A percentile compares a stretch with the other conserved stretches of the same genome.
Conservation (phyloP, 1,140 invertebrate genomes). For the Drosophila pruinosa region DNA sequence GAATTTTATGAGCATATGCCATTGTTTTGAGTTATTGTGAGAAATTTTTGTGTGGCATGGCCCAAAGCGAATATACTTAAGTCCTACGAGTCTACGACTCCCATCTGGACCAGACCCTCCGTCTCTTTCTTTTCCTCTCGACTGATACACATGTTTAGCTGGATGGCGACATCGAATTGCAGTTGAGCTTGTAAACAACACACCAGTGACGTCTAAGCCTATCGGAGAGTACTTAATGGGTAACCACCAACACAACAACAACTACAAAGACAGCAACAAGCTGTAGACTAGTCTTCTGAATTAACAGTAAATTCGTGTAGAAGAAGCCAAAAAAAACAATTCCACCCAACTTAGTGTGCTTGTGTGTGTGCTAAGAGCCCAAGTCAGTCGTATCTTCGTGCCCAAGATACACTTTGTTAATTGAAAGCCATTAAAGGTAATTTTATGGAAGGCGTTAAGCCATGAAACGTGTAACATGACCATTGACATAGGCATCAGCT, state of each 20-base stretch:
- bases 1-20: constrained; percentile 82
- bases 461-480: constrained; percentile 83
- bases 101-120: background rate
- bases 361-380: background rate
- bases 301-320: constrained; percentile 80
- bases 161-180: constrained; percentile 75
- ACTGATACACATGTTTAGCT: constrained; percentile 81
- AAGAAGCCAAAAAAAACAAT: constrained; percentile 10
- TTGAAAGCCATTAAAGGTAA: constrained; percentile 83
- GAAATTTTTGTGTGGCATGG: constrained; percentile 56
- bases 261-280: constrained; percentile 30
- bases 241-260: constrained; percentile 3
- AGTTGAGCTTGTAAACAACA: constrained; percentile 25
- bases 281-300: constrained; percentile 37
- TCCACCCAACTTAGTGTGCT: constrained; percentile 26
- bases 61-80: constrained; percentile 39
- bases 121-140: background rate
- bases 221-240: constrained; percentile 34
- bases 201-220: constrained; percentile 5
- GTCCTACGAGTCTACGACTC: background rate
- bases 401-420: constrained; percentile 82
- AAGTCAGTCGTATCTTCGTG: constrained; percentile 64
- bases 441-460: constrained; percentile 83
- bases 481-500: constrained; percentile 74
- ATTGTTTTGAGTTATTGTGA: constrained; percentile 82